Base-by-base conservation (phyloP, 1,140 invertebrate genomes). In the Paralvinella palmiformis region DNA sequence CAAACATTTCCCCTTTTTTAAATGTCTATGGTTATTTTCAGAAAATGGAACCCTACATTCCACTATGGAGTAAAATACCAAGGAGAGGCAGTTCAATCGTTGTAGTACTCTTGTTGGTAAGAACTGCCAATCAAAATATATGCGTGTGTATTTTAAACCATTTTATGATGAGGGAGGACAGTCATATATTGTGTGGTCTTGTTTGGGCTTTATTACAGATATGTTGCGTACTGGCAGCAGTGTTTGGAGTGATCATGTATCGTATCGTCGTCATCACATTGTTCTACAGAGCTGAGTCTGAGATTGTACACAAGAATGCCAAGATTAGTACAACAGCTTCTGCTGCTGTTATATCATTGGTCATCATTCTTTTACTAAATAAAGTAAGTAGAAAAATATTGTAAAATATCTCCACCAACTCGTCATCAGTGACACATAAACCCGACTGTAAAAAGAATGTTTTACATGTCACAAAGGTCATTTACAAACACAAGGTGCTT, bases 161-260 rank as follows among this genome's bases (percentile, higher is more conserved):
- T 10, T 2, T 10, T 48, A 48, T 24, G 27, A 24, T 20, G n/a
- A 2, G 2, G 10, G n/a, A n/a, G n/a, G 44, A 24, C 27, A n/a
- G n/a, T 48, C 10, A 24, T 48, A n/a, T 24, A 20, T 10, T n/a
- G 2, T 2, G 27, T 20, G 44, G 27, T 48, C 44, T 48, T 4
- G 2, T 10, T 7, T 41, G 44, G 44, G n/a, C 44, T 10, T 48
- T 63, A 55, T 81, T 80, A 13, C 75, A 94, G 91, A 87, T 94
- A 63, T 84, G 85, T 22, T 85, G 93, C 27, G 91, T 95, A 0
- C 75, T 94, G 52, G 89, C 86, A 2, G 91, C 91, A 0, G 91
- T 96, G 17, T 83, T 96, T 61, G 92, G 91, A 5, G 93, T 94
- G 0, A 95, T 96, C 29, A 88, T 96, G 20, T 96, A 96, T 75